A percentile compares a stretch with the other conserved stretches of the same genome.
Conservation (phyloP, 2,888 invertebrate genomes). For the Apamea anceps region DNA sequence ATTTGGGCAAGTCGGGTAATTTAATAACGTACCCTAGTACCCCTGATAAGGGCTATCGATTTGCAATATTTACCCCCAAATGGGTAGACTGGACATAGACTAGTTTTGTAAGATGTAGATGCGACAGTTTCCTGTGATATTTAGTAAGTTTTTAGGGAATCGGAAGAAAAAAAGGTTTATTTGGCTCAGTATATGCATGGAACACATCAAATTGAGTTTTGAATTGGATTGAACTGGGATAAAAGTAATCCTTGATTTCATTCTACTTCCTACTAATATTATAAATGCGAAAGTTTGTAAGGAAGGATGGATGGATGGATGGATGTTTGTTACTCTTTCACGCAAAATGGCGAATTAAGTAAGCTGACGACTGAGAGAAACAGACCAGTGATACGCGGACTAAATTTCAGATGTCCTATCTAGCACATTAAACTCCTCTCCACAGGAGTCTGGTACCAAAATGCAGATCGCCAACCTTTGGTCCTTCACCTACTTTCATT, state of each 20-base stretch:
- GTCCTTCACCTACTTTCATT: conserved; percentile 57
- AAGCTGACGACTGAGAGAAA: no score
- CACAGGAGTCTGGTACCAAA: conserved; percentile 58
- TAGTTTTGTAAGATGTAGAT: conserved; percentile 46
- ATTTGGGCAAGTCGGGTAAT: conserved; percentile 77
- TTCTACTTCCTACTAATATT: no score
- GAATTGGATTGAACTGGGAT: no score
- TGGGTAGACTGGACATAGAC: conserved; percentile 67
- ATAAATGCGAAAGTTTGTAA: no score
- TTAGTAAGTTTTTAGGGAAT: neutral
- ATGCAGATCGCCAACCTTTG: conserved; percentile 63
- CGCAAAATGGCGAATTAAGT: no score
- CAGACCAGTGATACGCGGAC: no score
- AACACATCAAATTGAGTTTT: no score
- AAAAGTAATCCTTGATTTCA: no score
- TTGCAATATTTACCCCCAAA: conserved; percentile 80
- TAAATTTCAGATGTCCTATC: conserved; percentile 28
- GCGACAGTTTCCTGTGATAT: neutral
- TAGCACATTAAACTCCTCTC: conserved; percentile 40
- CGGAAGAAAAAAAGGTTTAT: no score
- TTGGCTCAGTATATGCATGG: no score
- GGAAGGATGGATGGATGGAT: no score
- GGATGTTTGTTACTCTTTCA: no score
- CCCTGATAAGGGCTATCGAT: conserved; percentile 82
- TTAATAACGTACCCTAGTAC: conserved; percentile 78